phyloP scores from a whole-genome alignment of 2,888 invertebrate genomes.

The Rhogogaster chlorosoma region DNA sequence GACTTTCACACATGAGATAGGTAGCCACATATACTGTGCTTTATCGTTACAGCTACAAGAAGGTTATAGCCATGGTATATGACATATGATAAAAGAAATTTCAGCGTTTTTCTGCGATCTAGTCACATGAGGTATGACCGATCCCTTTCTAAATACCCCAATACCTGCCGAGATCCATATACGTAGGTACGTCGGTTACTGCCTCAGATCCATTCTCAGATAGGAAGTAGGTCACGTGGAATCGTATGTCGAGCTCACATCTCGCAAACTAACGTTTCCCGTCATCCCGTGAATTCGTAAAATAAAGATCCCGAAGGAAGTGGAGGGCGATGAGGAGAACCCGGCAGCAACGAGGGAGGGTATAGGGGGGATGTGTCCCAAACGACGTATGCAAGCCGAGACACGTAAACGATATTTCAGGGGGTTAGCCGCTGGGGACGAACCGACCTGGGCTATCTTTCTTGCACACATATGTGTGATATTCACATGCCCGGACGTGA shows the following conservation, averaged over 20 bases:
- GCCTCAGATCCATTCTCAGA: slow-evolving; percentile 23
- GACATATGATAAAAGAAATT: background rate
- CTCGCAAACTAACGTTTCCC: slow-evolving; percentile 56
- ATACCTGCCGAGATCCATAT: background rate
- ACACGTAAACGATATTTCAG: slow-evolving; percentile 78
- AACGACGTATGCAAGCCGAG: slow-evolving; percentile 77
- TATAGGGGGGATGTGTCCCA: slow-evolving; percentile 72
- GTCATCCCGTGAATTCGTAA: slow-evolving; percentile 73
- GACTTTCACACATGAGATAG: background rate
- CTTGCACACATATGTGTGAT: slow-evolving; percentile 73
- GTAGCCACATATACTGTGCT: background rate
- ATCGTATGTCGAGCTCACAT: slow-evolving; percentile 46
- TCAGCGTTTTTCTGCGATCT: background rate
- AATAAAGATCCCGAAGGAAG: slow-evolving; percentile 67
- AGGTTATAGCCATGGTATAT: background rate
- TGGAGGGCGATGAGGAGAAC: slow-evolving; percentile 34
- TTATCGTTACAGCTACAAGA: background rate
- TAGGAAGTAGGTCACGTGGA: slow-evolving; percentile 51
- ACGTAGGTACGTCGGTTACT: background rate
- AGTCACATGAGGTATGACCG: background rate
- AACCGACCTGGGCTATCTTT: slow-evolving; percentile 76
- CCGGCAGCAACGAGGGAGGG: slow-evolving; percentile 57
- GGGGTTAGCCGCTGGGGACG: slow-evolving; percentile 78
- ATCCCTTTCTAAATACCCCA: background rate
- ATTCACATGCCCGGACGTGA: slow-evolving; percentile 75